Base-by-base conservation (phyloP, 2,797 vertebrate genomes). In the Epinephelus awoara region DNA sequence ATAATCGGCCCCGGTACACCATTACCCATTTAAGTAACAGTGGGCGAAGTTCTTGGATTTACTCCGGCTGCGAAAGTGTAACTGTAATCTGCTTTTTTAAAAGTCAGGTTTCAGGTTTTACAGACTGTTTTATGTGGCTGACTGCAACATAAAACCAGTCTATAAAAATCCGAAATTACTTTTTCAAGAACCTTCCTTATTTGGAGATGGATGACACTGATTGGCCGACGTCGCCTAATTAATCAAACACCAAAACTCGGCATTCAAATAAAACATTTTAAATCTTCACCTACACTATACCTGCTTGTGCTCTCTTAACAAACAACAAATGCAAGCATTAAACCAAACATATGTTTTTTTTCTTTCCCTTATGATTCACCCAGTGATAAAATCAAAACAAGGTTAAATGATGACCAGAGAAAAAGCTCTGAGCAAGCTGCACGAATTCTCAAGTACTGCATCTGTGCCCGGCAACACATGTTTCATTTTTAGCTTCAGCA, bases 401-500 rank as follows among this genome's bases (percentile, higher is more conserved):
- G 61, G 57, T 83, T 70, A 75, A 84, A 63, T 56, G 72, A 83
- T 77, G 73, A 80, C 70, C 73, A 57, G 77, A 80, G 52, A 68
- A 15, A 77, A 77, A 82, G 47, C 64, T 59, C 49, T n/a, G 46
- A 77, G 67, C 56, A 79, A 75, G 75, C 74, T 71, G 69, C 73
- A 70, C 56, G 12, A 51, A 68, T 71, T 62, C 52, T 68, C 50
- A 49, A 80, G 66, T 23, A 13, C 62, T 67, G 82, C 77, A 68
- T 87, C 79, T 75, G 84, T 73, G 80, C 85, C 74, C n/a, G 21
- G 82, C 75, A 79, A 85, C 90, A 82, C 81, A 52, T 1, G n/a
- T 79, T 83, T 89, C 83, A 82, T 88, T 89, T 93, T 88, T 84
- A 91, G 87, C 72, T 80, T 86, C 86, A 82, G 83, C 83, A 80